Evolutionary conservation across 2,797 vertebrate species (phyloP).

Genomic region (Clarias laeviceps): DNA sequence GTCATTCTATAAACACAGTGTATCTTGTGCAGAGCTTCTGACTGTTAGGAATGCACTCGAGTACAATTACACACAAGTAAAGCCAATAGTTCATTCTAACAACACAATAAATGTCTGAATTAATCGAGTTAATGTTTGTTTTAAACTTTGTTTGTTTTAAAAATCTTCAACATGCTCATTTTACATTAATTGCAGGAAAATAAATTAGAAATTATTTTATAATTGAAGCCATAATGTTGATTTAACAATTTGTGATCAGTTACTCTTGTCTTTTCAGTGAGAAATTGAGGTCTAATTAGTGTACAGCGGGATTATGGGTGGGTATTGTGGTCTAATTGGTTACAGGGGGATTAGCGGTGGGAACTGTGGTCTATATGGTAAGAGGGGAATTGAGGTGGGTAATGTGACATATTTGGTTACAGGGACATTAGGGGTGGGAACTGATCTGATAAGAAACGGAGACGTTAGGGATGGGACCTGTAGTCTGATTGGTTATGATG

Average conservation of each 20-base stretch:
- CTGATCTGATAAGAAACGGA: not conserved
- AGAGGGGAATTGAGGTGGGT: not conserved
- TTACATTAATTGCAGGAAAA: not conserved
- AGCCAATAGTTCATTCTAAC: not conserved
- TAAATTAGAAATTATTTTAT: not conserved
- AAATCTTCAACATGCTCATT: not conserved
- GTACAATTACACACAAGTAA: not conserved
- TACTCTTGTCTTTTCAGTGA: not conserved
- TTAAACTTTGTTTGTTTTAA: not conserved
- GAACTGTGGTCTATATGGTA: not conserved
- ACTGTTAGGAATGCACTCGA: conserved; percentile 3
- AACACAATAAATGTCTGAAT: not conserved
- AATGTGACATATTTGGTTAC: not conserved
- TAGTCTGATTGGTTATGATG: not conserved
- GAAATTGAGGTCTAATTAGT: not conserved
- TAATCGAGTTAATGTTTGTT: not conserved
- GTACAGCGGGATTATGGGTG: not conserved
- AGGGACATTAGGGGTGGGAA: not conserved
- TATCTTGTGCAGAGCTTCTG: conserved; percentile 3
- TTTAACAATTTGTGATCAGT: not conserved
- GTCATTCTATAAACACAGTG: conserved; percentile 3
- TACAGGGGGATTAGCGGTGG: not conserved
- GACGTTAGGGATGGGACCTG: not conserved
- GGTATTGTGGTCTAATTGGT: not conserved
- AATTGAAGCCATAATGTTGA: not conserved